Percentiles rank a stretch among this genome's conserved stretches.
phyloP scores from a whole-genome alignment of 2,888 invertebrate genomes.

The Caenorhabditis imperialis region DNA sequence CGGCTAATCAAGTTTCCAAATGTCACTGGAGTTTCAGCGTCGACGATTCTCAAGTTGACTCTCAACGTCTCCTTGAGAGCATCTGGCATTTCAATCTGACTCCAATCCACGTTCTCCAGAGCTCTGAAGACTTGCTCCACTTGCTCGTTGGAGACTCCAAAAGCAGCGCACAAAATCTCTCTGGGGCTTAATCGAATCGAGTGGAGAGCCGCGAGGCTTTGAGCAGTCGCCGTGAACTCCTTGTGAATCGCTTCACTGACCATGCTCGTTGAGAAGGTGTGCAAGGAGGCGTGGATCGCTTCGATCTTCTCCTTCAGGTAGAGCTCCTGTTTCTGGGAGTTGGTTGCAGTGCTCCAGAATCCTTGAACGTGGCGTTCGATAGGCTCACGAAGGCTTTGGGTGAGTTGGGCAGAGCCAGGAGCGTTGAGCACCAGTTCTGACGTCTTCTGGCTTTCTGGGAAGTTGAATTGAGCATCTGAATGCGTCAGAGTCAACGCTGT shows the following conservation, averaged over 20 bases:
- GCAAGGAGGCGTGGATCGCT: conserved; percentile 23
- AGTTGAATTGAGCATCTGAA: no score
- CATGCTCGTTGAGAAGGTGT: conserved; percentile 17
- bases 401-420: conserved; percentile 11
- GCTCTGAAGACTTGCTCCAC: conserved; percentile 20
- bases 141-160: conserved; percentile 22
- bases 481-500: not conserved
- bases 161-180: conserved; percentile 33
- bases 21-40: conserved; percentile 25
- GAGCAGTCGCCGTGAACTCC: conserved; percentile 19
- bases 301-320: conserved; percentile 28
- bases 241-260: conserved; percentile 28
- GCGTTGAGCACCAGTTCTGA: conserved; percentile 3
- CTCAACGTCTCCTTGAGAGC: not conserved
- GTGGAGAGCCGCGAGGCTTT: conserved; percentile 17
- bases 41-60: conserved; percentile 19
- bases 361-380: conserved; percentile 38
- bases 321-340: conserved; percentile 13
- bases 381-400: conserved; percentile 28
- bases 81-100: conserved; percentile 16
- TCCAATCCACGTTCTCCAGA: conserved; percentile 26
- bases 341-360: conserved; percentile 52
- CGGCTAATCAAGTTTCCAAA: conserved; percentile 23
- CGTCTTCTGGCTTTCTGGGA: not conserved
- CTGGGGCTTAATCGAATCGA: conserved; percentile 25